phyloP scores from a whole-genome alignment of 2,797 vertebrate species.

The Catamblyrhynchus diadema region DNA sequence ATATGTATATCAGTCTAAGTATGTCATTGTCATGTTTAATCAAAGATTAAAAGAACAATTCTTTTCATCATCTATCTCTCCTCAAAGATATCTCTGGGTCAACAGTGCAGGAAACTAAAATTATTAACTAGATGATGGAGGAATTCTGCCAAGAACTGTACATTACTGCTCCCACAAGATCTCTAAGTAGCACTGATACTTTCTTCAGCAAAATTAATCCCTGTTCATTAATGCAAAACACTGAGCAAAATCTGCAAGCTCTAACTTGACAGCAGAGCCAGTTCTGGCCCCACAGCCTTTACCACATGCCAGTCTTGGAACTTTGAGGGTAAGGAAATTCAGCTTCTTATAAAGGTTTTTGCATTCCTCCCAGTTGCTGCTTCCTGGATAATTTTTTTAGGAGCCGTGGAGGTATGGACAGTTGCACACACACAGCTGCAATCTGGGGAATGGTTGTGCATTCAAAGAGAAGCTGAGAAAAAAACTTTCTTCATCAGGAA shows the following conservation, averaged over 20 bases:
- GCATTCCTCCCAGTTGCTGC: neutral
- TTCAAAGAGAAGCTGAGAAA: neutral
- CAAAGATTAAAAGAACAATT: constrained; percentile 40
- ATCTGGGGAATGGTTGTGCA: accelerated
- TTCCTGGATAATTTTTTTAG: neutral
- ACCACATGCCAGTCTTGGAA: neutral
- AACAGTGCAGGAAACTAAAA: constrained; percentile 43
- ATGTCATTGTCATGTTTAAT: neutral
- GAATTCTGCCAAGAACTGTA: constrained; percentile 39
- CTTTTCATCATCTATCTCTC: neutral
- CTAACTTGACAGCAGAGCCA: neutral
- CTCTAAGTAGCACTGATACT: constrained; percentile 34
- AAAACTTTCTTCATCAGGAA: neutral
- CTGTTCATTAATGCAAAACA: constrained; percentile 24
- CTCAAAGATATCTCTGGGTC: constrained; percentile 31
- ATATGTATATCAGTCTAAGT: neutral
- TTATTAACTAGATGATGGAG: constrained; percentile 40
- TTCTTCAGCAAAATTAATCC: constrained; percentile 47
- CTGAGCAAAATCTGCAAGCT: neutral
- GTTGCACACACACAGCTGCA: neutral
- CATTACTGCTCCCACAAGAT: constrained; percentile 11
- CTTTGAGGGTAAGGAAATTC: neutral
- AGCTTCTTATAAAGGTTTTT: neutral
- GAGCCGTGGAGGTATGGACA: neutral
- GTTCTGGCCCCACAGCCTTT: neutral